Evolutionary conservation across 2,888 invertebrate species (phyloP).

Genomic region (Itoplectis maculator): DNA sequence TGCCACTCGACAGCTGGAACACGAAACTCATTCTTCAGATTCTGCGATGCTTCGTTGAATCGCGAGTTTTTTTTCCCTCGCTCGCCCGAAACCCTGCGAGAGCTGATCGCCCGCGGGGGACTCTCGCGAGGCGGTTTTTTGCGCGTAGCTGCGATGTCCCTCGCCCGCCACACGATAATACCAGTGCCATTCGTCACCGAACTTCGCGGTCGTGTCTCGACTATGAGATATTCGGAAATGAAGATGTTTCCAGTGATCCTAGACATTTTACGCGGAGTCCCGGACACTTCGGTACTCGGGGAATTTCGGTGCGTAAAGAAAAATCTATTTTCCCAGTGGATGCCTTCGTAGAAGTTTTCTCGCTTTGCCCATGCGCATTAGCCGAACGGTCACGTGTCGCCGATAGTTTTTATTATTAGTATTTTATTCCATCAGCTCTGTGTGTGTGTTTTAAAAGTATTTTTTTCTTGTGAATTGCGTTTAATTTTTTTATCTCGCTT

Average conservation of each 20-base stretch:
- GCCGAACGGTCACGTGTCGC: constrained; percentile 11
- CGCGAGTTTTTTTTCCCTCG: constrained; percentile 31
- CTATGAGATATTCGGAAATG: constrained; percentile 47
- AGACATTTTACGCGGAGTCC: constrained; percentile 40
- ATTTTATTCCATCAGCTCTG: neutral
- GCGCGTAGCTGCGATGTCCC: constrained; percentile 2
- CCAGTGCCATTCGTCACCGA: constrained; percentile 58
- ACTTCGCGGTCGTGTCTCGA: constrained; percentile 28
- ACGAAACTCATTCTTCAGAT: constrained; percentile 64
- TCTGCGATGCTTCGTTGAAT: constrained; percentile 48
- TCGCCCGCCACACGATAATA: constrained; percentile 27
- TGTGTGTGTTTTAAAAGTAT: neutral
- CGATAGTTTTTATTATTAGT: neutral
- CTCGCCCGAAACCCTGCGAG: neutral
- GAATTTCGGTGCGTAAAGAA: constrained; percentile 56
- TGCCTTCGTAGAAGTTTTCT: neutral
- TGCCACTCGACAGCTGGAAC: constrained; percentile 56
- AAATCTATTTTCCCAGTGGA: neutral
- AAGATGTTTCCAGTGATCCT: constrained; percentile 51
- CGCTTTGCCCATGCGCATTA: constrained; percentile 29
- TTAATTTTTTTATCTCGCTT: too few species aligned
- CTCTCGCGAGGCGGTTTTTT: constrained; percentile 28
- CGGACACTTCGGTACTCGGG: neutral
- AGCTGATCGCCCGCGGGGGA: constrained; percentile 10
- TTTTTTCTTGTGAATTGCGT: neutral